Evolutionary conservation across 2,888 invertebrate species (phyloP), one percentile per base, ranked within the genome.

Genomic region (Hydroisotoma schaefferi): DNA sequence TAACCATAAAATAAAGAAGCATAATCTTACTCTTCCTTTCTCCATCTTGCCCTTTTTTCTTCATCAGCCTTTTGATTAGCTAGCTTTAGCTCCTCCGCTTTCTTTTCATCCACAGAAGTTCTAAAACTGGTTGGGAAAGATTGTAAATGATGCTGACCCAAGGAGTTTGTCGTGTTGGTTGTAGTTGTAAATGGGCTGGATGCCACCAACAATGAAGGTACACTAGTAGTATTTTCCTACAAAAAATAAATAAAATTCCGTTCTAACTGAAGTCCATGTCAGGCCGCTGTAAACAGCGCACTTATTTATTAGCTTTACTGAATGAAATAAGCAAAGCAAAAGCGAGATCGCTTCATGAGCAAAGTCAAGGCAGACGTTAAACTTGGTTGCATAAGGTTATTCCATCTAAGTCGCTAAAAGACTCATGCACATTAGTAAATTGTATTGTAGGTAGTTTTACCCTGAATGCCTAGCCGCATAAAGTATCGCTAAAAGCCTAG

Each of bases 1-100:
- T 10, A 33, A 33, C 15, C 33, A 15, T 33, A 8, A 47, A 33
- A 33, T 33, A 8, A 8, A 33, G 8, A 33, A 33, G 15, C 15
- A 57, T n/a, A n/a, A n/a, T n/a, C 68, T 63, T 61, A 72, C 72
- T 72, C 66, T 57, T 72, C 72, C 51, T 71, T 71, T 55, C 63
- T 71, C 69, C 72, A 70, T 55, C 70, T 61, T 1, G 63, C 61
- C 43, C 68, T 57, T 18, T 69, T 67, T 55, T 72, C 72, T 47
- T 71, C 71, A 47, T 71, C 71, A 8, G 62, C 63, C 52, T 71
- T 69, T 27, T 59, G 54, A 44, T 61, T 64, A n/a, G 68, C 72
- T 40, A 67, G 51, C 18, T 67, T 55, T 44, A 67, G 67, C 22
- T 71, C 71, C 20, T 69, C 66, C 22, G 58, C 57, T 56, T 70